phyloP scores from a whole-genome alignment of 1,140 invertebrate species.

The Idris sp. region DNA sequence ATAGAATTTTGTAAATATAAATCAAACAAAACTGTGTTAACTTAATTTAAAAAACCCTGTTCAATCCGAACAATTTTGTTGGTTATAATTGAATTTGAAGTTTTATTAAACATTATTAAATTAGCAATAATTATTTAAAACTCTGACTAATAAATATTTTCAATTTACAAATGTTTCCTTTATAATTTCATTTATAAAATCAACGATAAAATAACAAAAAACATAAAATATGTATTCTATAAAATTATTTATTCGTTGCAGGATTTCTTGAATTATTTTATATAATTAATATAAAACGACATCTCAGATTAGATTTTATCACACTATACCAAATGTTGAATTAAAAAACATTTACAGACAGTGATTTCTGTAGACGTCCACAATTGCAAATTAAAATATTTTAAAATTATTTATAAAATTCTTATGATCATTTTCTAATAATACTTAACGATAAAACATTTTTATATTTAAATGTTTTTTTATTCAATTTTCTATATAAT shows the following conservation, averaged over 20 bases:
- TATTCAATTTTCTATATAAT: too few relatives aligned
- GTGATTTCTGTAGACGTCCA: background rate
- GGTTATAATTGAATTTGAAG: conserved; percentile 21
- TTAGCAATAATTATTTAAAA: conserved; percentile 1
- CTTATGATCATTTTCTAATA: too few relatives aligned
- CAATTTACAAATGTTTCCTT: background rate
- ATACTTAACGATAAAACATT: too few relatives aligned
- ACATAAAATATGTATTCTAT: too few relatives aligned
- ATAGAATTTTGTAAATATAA: conserved; percentile 11
- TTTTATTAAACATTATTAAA: background rate
- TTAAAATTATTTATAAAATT: too few relatives aligned
- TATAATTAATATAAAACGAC: conserved; percentile 38
- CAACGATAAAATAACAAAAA: too few relatives aligned
- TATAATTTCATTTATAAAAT: background rate
- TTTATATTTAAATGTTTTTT: too few relatives aligned
- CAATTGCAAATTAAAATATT: background rate
- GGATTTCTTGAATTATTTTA: too few relatives aligned
- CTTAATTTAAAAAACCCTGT: conserved; percentile 41
- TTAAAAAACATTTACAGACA: background rate
- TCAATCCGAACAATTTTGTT: conserved; percentile 20
- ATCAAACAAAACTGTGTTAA: conserved; percentile 16
- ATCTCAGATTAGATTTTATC: conserved; percentile 19
- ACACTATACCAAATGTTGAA: conserved; percentile 38
- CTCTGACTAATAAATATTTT: background rate
- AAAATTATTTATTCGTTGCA: conserved; percentile 8